Conservation (phyloP, 2,888 invertebrate species). For the Vanessa cardui region DNA sequence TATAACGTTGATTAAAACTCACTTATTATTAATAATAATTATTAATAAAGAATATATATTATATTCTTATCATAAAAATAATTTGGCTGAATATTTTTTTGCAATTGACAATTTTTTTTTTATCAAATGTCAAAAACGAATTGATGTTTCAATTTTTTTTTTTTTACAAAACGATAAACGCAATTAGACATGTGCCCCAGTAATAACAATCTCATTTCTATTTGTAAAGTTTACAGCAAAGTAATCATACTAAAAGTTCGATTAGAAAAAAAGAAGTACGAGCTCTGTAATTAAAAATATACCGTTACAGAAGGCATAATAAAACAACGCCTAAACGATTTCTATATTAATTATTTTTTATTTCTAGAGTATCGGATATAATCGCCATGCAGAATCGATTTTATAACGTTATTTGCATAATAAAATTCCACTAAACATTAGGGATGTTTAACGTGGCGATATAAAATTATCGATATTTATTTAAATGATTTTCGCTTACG, state of each 20-base stretch:
- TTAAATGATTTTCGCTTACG: constrained; percentile 24
- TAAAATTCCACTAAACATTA: constrained; percentile 40
- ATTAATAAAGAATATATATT: too few relatives aligned
- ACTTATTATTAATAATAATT: too few relatives aligned
- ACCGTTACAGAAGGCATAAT: constrained; percentile 25
- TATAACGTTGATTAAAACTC: neutral
- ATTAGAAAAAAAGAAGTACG: constrained; percentile 25
- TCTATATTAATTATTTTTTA: constrained; percentile 49
- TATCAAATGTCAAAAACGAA: too few relatives aligned
- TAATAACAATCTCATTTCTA: constrained; percentile 24
- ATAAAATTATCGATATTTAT: constrained; percentile 38
- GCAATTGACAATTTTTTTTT: too few relatives aligned
- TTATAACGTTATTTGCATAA: constrained; percentile 63
- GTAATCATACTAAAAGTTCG: constrained; percentile 31
- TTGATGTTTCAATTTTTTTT: too few relatives aligned
- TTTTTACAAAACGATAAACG: neutral
- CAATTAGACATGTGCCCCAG: constrained; percentile 5
- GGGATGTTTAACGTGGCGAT: constrained; percentile 39
- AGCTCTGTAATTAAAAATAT: constrained; percentile 26
- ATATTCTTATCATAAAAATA: too few relatives aligned
- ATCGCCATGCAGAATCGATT: constrained; percentile 61
- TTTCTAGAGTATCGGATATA: constrained; percentile 55
- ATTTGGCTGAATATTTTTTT: too few relatives aligned
- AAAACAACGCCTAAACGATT: constrained; percentile 29
- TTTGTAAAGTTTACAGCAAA: constrained; percentile 14